Evolutionary conservation across 2,888 invertebrate species (phyloP).

Genomic region (Pyrocoelia pectoralis): DNA sequence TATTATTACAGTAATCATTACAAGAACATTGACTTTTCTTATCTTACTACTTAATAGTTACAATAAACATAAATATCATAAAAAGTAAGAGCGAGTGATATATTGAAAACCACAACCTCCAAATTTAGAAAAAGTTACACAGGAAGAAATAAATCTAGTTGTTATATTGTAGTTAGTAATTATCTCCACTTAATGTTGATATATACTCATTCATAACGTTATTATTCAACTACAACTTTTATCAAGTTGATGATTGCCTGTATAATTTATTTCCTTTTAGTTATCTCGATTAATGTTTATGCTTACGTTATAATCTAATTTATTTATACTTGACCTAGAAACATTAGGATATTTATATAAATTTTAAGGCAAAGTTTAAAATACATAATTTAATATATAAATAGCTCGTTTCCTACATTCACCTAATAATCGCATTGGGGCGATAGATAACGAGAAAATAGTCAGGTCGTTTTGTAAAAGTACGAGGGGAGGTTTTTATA

Average conservation of each 20-base stretch:
- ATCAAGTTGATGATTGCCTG: neutral
- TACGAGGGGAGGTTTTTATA: too few relatives aligned
- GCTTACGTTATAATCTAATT: neutral
- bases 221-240: neutral
- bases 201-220: neutral
- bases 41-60: neutral
- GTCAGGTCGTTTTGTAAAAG: too few relatives aligned
- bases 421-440: too few relatives aligned
- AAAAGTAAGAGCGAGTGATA: too few relatives aligned
- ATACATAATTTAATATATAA: too few relatives aligned
- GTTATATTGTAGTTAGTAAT: neutral
- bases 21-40: neutral
- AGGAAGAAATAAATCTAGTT: slow-evolving; percentile 6
- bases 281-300: neutral
- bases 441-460: too few relatives aligned
- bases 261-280: neutral
- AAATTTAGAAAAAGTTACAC: neutral
- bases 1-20: neutral
- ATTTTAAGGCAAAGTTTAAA: too few relatives aligned
- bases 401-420: too few relatives aligned
- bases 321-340: too few relatives aligned
- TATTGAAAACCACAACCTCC: neutral
- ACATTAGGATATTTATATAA: too few relatives aligned
- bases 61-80: too few relatives aligned
- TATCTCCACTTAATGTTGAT: neutral